These are phyloP conservation scores for Drosophila athabasca DNA, from an alignment of 1,140 invertebrate species.

Conservation along the genomic window DNA sequence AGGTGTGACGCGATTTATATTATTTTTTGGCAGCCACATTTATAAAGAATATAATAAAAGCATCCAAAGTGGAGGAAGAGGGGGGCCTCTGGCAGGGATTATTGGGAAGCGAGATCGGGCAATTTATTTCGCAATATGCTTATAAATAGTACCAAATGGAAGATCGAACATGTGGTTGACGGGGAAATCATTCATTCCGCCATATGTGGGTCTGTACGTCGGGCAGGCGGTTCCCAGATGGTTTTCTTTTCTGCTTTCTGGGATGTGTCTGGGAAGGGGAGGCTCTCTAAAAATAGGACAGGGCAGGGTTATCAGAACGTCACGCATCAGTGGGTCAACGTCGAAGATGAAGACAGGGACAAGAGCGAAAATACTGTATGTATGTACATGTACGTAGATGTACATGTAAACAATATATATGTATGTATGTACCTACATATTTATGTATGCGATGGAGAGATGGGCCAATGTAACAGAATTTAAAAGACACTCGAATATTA, in stretches of 20 bases:
- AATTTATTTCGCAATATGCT: constrained; percentile 64
- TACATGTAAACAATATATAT: neutral
- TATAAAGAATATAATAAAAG: constrained; percentile 54
- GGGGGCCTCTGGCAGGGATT: neutral
- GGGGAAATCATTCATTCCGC: constrained; percentile 38
- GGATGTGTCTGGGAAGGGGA: constrained; percentile 1
- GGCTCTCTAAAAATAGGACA: constrained; percentile 68
- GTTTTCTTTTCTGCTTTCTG: constrained; percentile 4
- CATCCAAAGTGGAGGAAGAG: constrained; percentile 15
- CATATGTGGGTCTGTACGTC: constrained; percentile 53
- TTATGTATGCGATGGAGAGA: neutral
- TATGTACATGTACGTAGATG: no score
- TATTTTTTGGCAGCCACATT: constrained; percentile 61
- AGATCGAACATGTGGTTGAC: constrained; percentile 73
- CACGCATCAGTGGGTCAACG: constrained; percentile 73
- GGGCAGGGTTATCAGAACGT: constrained; percentile 78
- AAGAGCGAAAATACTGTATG: constrained; percentile 6
- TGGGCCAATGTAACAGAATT: constrained; percentile 34
- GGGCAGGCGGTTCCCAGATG: neutral
- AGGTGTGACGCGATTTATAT: constrained; percentile 64
- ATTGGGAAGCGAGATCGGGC: constrained; percentile 52
- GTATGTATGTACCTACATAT: neutral
- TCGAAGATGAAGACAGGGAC: constrained; percentile 34
- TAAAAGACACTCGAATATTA: constrained; percentile 55
- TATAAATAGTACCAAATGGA: constrained; percentile 53